phyloP scores from a whole-genome alignment of 2,113 vertebrate species.

The Aphelocoma coerulescens region DNA sequence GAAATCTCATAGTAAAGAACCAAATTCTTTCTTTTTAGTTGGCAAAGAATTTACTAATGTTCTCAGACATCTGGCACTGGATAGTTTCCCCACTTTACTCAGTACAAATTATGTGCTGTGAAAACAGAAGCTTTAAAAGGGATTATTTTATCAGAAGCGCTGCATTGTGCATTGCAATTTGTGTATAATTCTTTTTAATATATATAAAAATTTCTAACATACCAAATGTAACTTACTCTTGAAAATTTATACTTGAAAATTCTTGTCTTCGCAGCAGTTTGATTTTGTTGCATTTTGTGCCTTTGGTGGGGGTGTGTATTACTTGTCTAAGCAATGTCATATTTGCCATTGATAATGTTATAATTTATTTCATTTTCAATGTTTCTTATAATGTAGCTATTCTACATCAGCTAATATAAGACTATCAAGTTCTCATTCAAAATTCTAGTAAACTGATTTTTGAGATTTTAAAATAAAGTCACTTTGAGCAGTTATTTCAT shows the following conservation, averaged over 20 bases:
- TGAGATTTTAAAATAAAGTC: conserved; percentile 12
- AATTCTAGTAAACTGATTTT: not conserved
- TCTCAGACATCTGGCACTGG: not conserved
- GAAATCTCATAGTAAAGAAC: not conserved
- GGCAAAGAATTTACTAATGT: not conserved
- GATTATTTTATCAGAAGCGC: not conserved
- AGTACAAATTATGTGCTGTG: not conserved
- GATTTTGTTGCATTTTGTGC: not conserved
- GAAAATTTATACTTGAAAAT: not conserved
- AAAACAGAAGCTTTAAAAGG: not conserved
- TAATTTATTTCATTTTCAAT: not conserved
- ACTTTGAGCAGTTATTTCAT: not conserved
- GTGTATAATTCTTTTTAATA: not conserved
- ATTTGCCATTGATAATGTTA: not conserved
- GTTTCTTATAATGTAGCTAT: not conserved
- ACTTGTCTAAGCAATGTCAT: not conserved
- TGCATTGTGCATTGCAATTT: not conserved
- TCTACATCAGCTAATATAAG: not conserved
- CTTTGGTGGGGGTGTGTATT: not conserved
- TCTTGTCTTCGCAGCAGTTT: not conserved
- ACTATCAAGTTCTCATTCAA: not conserved
- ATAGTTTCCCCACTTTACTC: not conserved
- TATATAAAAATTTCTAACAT: not conserved
- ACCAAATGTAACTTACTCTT: not conserved
- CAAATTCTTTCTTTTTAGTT: not conserved